phyloP scores from a whole-genome alignment of 2,888 invertebrate genomes.

The Dastarcus helophoroides region DNA sequence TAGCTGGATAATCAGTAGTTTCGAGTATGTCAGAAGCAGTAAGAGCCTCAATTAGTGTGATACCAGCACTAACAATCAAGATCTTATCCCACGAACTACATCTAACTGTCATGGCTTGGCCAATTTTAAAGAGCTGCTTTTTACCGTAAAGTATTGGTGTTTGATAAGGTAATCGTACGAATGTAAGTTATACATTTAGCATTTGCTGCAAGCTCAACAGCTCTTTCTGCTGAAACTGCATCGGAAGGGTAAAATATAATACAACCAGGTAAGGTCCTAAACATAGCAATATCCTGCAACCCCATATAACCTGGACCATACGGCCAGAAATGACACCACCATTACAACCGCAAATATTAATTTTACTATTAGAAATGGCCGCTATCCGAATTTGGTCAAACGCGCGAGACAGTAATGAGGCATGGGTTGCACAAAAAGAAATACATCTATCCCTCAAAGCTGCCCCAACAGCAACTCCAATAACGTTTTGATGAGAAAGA shows the following conservation, averaged over 20 bases:
- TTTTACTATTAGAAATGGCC: conserved; percentile 89
- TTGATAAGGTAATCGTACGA: conserved; percentile 82
- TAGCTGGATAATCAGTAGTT: conserved; percentile 51
- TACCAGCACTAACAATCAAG: conserved; percentile 75
- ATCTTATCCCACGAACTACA: conserved; percentile 60
- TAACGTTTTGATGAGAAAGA: conserved; percentile 93
- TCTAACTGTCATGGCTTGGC: conserved; percentile 62
- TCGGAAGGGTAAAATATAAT: conserved; percentile 68
- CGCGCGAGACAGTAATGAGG: conserved; percentile 85
- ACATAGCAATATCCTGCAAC: conserved; percentile 86
- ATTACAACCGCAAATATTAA: conserved; percentile 87
- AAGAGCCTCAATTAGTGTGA: conserved; percentile 79
- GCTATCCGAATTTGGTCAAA: conserved; percentile 96
- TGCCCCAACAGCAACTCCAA: conserved; percentile 83
- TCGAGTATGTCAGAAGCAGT: conserved; percentile 63
- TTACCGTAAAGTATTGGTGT: conserved; percentile 71
- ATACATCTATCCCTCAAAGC: conserved; percentile 79
- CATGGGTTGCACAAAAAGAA: conserved; percentile 87
- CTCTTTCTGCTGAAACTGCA: conserved; percentile 82
- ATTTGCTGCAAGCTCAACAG: conserved; percentile 86
- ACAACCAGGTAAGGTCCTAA: conserved; percentile 71
- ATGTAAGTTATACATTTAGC: conserved; percentile 86
- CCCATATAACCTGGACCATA: conserved; percentile 97
- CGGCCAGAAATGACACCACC: conserved; percentile 91
- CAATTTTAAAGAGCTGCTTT: conserved; percentile 61